Conservation (phyloP, 1,140 invertebrate genomes). For the Drosophila equinoxialis region DNA sequence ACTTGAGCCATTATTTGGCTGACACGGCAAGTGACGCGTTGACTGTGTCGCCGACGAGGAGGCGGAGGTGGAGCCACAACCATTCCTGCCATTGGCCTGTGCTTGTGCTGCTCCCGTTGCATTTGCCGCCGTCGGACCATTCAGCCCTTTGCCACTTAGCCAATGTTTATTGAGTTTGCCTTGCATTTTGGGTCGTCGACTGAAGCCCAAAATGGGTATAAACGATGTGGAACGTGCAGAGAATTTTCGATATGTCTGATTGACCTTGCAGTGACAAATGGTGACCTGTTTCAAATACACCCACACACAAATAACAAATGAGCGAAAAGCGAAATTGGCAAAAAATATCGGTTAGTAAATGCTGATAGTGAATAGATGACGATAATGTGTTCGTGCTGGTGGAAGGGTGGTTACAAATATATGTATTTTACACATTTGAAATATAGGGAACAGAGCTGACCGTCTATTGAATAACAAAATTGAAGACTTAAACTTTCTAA, state of each 20-base stretch:
- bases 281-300: slow-evolving; percentile 62
- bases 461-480: too few species aligned
- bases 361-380: slow-evolving; percentile 2
- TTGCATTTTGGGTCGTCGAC: slow-evolving; percentile 75
- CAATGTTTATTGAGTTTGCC: slow-evolving; percentile 79
- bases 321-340: not conserved
- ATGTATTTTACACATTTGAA: not conserved
- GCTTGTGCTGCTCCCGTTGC: slow-evolving; percentile 6
- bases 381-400: not conserved
- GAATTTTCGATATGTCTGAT: slow-evolving; percentile 87
- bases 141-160: slow-evolving; percentile 80
- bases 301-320: not conserved
- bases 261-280: slow-evolving; percentile 88
- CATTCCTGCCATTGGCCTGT: slow-evolving; percentile 10
- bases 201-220: slow-evolving; percentile 80
- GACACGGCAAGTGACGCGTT: slow-evolving; percentile 64
- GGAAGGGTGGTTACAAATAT: not conserved
- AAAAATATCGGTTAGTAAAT: slow-evolving; percentile 22
- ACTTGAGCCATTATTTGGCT: slow-evolving; percentile 45
- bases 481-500: too few species aligned
- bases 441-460: too few species aligned
- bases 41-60: slow-evolving; percentile 41
- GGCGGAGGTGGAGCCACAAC: not conserved
- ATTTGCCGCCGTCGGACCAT: slow-evolving; percentile 59
- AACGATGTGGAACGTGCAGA: slow-evolving; percentile 82